phyloP scores from a whole-genome alignment of 2,888 invertebrate genomes.

The Melikaiella ostensackeni region DNA sequence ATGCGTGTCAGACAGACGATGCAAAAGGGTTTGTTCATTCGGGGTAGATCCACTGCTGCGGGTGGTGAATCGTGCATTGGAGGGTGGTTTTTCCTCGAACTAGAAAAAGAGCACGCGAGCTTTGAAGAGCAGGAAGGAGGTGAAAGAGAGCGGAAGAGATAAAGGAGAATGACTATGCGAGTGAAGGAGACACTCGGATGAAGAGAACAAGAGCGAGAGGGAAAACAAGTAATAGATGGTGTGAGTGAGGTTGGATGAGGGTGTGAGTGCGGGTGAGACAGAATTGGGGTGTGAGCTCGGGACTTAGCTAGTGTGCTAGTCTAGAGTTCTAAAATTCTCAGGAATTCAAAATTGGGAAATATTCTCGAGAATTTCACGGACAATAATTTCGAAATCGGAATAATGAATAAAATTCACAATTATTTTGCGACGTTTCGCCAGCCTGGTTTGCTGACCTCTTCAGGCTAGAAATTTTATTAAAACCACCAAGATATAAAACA shows the following conservation, averaged over 20 bases:
- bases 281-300: not conserved
- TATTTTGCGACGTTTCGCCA: no score
- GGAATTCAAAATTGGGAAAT: not conserved
- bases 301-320: constrained; percentile 63
- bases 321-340: constrained; percentile 44
- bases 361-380: not conserved
- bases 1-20: constrained; percentile 71
- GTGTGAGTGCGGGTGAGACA: not conserved
- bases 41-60: constrained; percentile 50
- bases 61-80: constrained; percentile 28
- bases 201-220: not conserved
- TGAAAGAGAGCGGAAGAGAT: constrained; percentile 30
- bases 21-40: constrained; percentile 68
- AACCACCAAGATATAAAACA: no score
- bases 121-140: constrained; percentile 28
- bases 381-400: not conserved
- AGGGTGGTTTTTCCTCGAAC: constrained; percentile 18
- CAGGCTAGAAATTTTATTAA: no score
- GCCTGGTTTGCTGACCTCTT: no score
- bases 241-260: not conserved
- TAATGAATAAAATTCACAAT: no score
- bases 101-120: constrained; percentile 30
- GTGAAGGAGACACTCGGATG: not conserved
- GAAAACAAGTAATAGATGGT: not conserved
- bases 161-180: constrained; percentile 23